Conservation (phyloP, 2,797 vertebrate genomes). For the Poecilia picta region DNA sequence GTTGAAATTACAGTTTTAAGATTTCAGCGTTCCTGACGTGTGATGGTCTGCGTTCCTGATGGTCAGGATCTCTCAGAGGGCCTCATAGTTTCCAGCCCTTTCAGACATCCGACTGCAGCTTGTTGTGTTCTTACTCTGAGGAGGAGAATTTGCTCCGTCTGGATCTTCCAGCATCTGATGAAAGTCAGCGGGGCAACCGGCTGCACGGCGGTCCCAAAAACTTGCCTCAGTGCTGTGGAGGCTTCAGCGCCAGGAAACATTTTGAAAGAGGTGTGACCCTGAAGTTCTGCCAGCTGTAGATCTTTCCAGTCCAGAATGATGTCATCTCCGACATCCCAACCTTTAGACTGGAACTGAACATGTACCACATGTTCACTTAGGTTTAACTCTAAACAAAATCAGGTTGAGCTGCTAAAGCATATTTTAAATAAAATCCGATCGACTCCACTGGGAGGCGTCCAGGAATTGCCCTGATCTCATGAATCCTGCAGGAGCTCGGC, state of each 20-base stretch:
- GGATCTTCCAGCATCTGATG: constrained; percentile 25
- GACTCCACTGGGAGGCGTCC: neutral
- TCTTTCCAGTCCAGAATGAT: constrained; percentile 16
- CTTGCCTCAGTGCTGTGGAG: constrained; percentile 47
- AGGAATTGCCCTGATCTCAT: neutral
- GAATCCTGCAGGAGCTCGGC: neutral
- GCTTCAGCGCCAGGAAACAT: constrained; percentile 54
- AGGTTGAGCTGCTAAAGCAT: neutral
- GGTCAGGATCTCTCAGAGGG: constrained; percentile 39
- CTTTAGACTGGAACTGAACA: neutral
- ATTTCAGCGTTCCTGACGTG: constrained; percentile 60
- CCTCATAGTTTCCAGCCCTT: constrained; percentile 62
- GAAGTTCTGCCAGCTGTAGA: neutral
- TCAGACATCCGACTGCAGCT: constrained; percentile 47
- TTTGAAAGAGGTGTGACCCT: constrained; percentile 15
- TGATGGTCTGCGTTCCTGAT: constrained; percentile 46
- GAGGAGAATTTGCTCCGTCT: constrained; percentile 52
- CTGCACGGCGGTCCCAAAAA: constrained; percentile 22
- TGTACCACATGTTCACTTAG: neutral
- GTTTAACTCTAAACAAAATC: neutral
- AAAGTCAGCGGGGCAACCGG: constrained; percentile 41
- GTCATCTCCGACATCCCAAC: constrained; percentile 4
- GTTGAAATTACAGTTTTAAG: constrained; percentile 56
- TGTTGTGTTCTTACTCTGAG: constrained; percentile 31
- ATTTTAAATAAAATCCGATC: neutral